Conservation (phyloP, 2,797 vertebrate species). For the Oreortyx pictus region DNA sequence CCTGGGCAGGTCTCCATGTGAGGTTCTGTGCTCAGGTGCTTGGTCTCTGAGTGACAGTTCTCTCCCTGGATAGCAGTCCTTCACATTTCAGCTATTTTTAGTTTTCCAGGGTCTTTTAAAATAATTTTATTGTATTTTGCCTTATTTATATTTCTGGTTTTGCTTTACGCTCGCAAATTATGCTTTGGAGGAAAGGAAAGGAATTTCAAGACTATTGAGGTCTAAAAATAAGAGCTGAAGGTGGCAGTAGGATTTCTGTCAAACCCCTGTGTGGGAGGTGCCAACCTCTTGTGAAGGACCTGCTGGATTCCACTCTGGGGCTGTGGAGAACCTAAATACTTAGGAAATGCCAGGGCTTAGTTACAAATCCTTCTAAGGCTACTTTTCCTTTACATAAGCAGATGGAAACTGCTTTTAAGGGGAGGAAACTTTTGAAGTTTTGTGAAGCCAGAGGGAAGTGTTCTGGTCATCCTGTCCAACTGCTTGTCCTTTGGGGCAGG, state of each 20-base stretch:
- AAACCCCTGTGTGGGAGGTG: not conserved
- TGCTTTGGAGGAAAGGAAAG: not conserved
- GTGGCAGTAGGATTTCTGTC: not conserved
- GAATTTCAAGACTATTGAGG: not conserved
- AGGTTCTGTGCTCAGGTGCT: no score
- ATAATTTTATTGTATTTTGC: not conserved
- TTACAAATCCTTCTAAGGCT: conserved; percentile 53
- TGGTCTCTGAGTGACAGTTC: not conserved
- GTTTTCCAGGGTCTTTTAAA: not conserved
- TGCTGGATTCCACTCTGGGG: not conserved
- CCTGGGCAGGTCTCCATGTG: no score
- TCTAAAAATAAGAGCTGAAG: not conserved
- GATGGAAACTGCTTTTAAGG: conserved; percentile 33
- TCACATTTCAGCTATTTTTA: not conserved
- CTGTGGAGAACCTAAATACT: conserved; percentile 18
- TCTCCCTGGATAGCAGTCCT: not conserved
- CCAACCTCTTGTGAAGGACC: not conserved
- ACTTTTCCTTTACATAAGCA: conserved; percentile 50
- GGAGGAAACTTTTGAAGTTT: conserved; percentile 36
- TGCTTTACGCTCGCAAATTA: not conserved
- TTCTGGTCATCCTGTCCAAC: conserved; percentile 11
- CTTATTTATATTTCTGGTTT: not conserved
- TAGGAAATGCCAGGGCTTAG: conserved; percentile 26
- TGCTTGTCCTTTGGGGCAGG: not conserved
- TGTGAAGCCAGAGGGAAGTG: not conserved